These are phyloP conservation scores for Empis stercorea DNA, from an alignment of 2,888 invertebrate species.

Conservation along the genomic window DNA sequence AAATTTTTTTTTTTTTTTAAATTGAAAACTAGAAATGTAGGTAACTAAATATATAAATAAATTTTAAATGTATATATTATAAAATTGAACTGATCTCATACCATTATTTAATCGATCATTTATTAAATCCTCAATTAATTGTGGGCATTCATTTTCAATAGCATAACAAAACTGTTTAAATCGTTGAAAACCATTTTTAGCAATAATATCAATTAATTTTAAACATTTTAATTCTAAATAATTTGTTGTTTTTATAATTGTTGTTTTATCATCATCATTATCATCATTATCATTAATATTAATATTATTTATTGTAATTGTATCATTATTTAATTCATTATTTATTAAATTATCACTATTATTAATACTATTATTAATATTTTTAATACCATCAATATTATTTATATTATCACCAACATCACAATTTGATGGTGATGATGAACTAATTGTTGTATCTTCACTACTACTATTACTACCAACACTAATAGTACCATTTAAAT, in stretches of 20 bases:
- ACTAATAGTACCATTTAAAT: constrained; percentile 28
- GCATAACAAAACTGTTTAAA: constrained; percentile 49
- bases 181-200: constrained; percentile 47
- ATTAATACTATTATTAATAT: background rate
- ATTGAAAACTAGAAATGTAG: no score
- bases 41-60: no score
- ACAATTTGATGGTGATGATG: background rate
- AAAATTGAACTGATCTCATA: constrained; percentile 24
- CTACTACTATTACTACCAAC: constrained; percentile 28
- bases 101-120: constrained; percentile 43
- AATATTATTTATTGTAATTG: background rate
- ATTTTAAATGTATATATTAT: no score
- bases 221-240: constrained; percentile 37
- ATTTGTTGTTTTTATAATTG: background rate
- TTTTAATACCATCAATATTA: background rate
- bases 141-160: constrained; percentile 48
- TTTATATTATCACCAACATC: no score
- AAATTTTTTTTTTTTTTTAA: no score
- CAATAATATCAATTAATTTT: constrained; percentile 47
- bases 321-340: no score
- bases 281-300: background rate
- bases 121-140: constrained; percentile 47
- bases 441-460: background rate
- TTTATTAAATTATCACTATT: constrained; percentile 1
- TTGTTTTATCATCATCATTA: background rate